Evolutionary conservation across 2,888 invertebrate species (phyloP), one percentile per base, ranked within the genome.

Genomic region (Danaus chrysippus): DNA sequence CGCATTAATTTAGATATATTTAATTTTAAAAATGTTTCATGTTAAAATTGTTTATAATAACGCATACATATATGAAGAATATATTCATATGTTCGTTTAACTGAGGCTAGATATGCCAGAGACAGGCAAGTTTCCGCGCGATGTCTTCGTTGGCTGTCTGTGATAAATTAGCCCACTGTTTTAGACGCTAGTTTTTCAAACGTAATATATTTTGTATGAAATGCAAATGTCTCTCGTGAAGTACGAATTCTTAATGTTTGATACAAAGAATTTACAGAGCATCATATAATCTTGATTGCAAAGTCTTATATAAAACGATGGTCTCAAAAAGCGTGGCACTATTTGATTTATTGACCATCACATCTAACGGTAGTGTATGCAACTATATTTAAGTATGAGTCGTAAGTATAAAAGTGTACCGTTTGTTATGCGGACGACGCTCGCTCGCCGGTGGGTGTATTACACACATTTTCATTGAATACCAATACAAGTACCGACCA

Each of bases 351-450:
- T 58, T 60, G 60, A 34, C 52, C 55, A 58, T 64, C 13, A 17
- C 52, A 53, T 58, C 64, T 64, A 56, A 61, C 54, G 55, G 57
- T 60, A 23, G 11, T n/a, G 23, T 12, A 56, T 56, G 23, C 23
- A 34, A 34, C 23, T 49, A 58, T 17, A 15, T 60, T 57, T 63
- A 56, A 59, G 49, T 60, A 60, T 54, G 58, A 63, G 61, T 58
- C 60, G 44, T 58, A 56, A 64, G 61, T 73, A 76, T 34, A 34
- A 34, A 34, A 34, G 23, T 34, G 23, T 81, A 78, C 79, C 76
- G 80, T 80, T 82, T 76, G 76, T 79, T 71, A 79, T 75, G 72
- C 71, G 66, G 73, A 67, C 68, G 71, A 59, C 73, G 68, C 71
- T 23, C 52, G 55, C 19, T n/a, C 19, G 61, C 55, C 66, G 57